Percentiles rank a stretch among this genome's conserved stretches.
Conservation (phyloP, 2,113 vertebrate species). For the Elephantulus edwardii region DNA sequence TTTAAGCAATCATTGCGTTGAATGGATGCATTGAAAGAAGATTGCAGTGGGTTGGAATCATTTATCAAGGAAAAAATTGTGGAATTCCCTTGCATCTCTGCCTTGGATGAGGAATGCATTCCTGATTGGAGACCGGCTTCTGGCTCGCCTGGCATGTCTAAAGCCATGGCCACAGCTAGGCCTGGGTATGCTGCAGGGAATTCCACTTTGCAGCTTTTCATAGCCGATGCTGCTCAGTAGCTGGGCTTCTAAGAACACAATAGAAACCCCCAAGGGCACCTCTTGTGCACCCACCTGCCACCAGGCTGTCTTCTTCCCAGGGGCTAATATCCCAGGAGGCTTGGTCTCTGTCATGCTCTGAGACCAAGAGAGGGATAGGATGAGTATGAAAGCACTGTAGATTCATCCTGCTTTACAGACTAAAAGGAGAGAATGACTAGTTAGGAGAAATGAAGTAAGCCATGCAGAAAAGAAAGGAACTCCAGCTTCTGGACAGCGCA, state of each 20-base stretch:
- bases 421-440: background rate
- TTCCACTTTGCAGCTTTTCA: background rate
- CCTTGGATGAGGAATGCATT: background rate
- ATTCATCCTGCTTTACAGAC: background rate
- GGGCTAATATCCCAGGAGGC: background rate
- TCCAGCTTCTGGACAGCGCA: background rate
- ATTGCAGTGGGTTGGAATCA: slow-evolving; percentile 49
- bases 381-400: background rate
- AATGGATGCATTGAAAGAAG: slow-evolving; percentile 52
- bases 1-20: slow-evolving; percentile 66
- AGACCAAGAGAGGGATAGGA: background rate
- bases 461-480: background rate
- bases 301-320: background rate
- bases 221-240: fast-evolving
- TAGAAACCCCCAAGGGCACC: background rate
- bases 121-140: background rate
- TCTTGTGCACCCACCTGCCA: background rate
- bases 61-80: slow-evolving; percentile 49
- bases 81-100: slow-evolving; percentile 36
- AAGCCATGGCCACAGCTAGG: background rate
- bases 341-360: background rate
- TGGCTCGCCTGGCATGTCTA: background rate
- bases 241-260: background rate
- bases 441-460: background rate
- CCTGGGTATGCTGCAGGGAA: background rate